Base-by-base conservation (phyloP, 1,140 invertebrate species). In the Hyphantria cunea region DNA sequence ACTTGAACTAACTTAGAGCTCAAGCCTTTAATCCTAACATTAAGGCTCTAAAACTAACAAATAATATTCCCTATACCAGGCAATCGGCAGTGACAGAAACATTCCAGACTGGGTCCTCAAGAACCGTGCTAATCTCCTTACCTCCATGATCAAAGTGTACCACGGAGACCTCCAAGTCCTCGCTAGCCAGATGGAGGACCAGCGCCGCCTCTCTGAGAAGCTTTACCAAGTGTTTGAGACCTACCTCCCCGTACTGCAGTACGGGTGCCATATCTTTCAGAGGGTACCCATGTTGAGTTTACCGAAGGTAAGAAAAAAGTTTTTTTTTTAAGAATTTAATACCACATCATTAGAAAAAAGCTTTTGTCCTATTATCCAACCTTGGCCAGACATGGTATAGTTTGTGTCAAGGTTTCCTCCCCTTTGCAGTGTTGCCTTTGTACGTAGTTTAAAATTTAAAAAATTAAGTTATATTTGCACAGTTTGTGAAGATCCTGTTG, bases 71-170 rank as follows among this genome's bases (percentile, higher is more conserved):
- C n/a, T n/a, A n/a, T n/a, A n/a, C n/a, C n/a, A n/a, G n/a, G n/a
- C n/a, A n/a, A 94, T 96, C 60, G 96, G 96, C 12, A 96, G 95
- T n/a, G 96, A 97, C 85, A 93, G 95, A 44, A 96, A 96, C 80
- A 95, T 96, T 64, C 93, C 95, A 8, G 95, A 96, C 76, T 95
- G 95, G 93, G 91, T 96, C 58, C 75, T 97, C 7, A 92, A 96
- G 74, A 94, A 95, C 80, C 92, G 96, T 45, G 94, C 95, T 0
- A 92, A 94, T 49, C 93, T 94, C 13, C 88, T 97, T 11, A 93
- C 94, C 48, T 94, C 94, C 7, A 91, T 96, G 58, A 89, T 97
- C 11, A 93, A 93, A 62, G 95, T 97, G 81, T 97, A 95, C 81
- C 96, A 97, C 82, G 93, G 93, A 32, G 95, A 96, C 89, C 92